Evolutionary conservation across 1,140 invertebrate genomes (phyloP).

Genomic region (Neuroterus valhalla): DNA sequence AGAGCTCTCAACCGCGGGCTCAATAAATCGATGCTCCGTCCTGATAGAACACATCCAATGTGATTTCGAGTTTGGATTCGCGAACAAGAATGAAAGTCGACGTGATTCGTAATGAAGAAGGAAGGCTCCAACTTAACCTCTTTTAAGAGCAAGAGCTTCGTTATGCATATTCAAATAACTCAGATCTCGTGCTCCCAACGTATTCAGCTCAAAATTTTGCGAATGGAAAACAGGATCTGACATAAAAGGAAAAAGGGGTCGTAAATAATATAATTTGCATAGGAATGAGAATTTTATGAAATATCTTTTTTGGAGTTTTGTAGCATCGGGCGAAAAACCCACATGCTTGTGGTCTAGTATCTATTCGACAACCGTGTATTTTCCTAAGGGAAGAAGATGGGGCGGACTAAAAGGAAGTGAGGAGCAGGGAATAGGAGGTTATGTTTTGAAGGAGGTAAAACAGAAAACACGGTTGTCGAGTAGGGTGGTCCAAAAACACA

Average conservation of each 20-base stretch:
- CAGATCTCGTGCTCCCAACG: neutral
- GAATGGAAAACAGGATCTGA: neutral
- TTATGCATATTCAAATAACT: neutral
- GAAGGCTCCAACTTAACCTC: neutral
- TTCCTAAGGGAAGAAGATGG: too few relatives aligned
- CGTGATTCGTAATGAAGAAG: conserved; percentile 18
- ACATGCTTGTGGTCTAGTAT: too few relatives aligned
- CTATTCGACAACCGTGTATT: too few relatives aligned
- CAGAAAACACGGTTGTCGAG: too few relatives aligned
- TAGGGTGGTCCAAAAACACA: too few relatives aligned
- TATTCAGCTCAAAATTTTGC: neutral
- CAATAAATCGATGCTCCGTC: conserved; percentile 1
- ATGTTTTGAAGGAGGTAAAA: too few relatives aligned
- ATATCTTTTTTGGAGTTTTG: too few relatives aligned
- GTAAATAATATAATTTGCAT: neutral
- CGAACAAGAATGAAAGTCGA: neutral
- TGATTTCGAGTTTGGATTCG: conserved; percentile 8
- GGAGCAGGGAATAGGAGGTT: too few relatives aligned
- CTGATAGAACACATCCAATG: conserved; percentile 9
- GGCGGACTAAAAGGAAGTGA: too few relatives aligned
- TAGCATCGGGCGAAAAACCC: too few relatives aligned
- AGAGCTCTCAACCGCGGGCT: neutral
- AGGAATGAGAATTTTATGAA: too few relatives aligned
- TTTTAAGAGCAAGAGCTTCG: neutral
- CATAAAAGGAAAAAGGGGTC: neutral